Base-by-base conservation (phyloP, 2,797 vertebrate genomes). In the Sternarchorhynchus goeldii region DNA sequence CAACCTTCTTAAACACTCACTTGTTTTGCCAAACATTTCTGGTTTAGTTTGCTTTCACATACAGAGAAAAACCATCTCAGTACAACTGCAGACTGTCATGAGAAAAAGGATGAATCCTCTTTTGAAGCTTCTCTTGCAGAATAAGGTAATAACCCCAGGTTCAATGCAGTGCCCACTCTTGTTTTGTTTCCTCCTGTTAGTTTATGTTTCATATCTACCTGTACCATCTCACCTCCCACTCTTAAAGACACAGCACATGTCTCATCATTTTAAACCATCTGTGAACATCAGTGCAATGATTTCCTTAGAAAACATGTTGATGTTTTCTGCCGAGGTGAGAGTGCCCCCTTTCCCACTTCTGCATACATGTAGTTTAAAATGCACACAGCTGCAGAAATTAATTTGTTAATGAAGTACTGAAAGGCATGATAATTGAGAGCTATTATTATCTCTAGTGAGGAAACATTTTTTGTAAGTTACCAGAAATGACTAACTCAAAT, bases 131-230 rank as follows among this genome's bases (percentile, higher is more conserved):
- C 67, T 56, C 6, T 2, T 39, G 55, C 20, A 12, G 10, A 71
- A 71, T 56, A 29, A n/a, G 53, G 8, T n/a, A 18, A 70, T 71
- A 71, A 34, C 67, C 67, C 25, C n/a, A n/a, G 53, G 53, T 53
- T 71, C 53, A 71, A 32, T 34, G 58, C 53, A 71, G 17, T 64
- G 76, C 76, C 80, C 71, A 78, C 72, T 64, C 72, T 66, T 71
- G 8, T 39, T 53, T 6, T 56, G 70, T 57, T 73, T 57, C 12
- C 69, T 70, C 29, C 72, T 64, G 59, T 72, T 82, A 50, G 12
- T 12, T 73, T 67, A 69, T 74, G 74, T 70, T 75, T 82, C 64
- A 75, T 72, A 66, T 67, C 76, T 41, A 78, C 81, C 66, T 25
- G 57, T 71, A 66, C 55, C 39, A 58, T 50, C 32, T 17, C 2